phyloP scores from a whole-genome alignment of 2,113 vertebrate genomes.

The Microcebus murinus region DNA sequence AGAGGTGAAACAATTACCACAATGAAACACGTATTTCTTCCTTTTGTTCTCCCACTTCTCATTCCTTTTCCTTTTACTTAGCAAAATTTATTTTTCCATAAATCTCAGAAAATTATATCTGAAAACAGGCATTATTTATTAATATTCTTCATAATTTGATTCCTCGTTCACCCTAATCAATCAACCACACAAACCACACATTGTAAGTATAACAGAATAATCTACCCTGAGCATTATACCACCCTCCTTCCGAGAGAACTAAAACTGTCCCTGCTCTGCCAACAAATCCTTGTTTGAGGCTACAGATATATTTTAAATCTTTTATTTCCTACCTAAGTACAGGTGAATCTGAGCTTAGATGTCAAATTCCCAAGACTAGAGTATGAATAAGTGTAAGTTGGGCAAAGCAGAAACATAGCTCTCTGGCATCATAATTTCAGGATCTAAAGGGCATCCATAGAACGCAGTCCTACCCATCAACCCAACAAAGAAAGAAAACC shows the following conservation, averaged over 20 bases:
- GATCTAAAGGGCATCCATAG: background rate
- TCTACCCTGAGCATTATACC: background rate
- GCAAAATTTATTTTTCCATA: constrained; percentile 8
- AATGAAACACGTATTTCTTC: background rate
- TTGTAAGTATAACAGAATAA: background rate
- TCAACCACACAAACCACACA: background rate
- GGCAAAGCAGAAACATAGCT: background rate
- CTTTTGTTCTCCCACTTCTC: background rate
- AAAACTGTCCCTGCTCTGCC: background rate
- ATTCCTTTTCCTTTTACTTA: background rate
- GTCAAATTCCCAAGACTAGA: background rate
- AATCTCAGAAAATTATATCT: constrained; percentile 2
- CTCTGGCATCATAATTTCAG: background rate
- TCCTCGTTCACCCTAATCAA: background rate
- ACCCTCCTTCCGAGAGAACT: background rate
- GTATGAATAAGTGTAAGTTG: background rate
- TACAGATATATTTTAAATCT: background rate
- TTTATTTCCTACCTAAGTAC: background rate
- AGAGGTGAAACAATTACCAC: background rate
- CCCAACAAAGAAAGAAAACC: background rate
- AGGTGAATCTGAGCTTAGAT: background rate
- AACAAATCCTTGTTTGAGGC: background rate
- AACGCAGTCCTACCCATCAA: background rate
- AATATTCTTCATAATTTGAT: background rate
- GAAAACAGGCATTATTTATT: background rate